These are phyloP conservation scores for Malthinus seriepunctatus DNA, from an alignment of 2,888 invertebrate species.

Conservation along the genomic window DNA sequence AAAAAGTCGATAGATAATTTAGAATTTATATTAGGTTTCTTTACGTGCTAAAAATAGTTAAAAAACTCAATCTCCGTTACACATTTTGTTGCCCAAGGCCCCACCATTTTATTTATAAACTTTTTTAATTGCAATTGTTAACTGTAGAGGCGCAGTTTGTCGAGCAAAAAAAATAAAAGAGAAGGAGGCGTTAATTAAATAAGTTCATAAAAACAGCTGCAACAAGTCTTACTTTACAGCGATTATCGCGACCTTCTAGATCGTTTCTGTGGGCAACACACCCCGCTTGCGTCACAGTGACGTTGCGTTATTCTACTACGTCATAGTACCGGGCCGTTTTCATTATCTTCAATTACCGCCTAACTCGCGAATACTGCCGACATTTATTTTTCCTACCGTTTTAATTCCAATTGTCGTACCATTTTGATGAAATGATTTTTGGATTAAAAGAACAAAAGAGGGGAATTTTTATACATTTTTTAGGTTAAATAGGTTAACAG, in stretches of 20 bases:
- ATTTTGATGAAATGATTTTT: too few species aligned
- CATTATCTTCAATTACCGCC: constrained; percentile 23
- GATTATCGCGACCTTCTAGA: constrained; percentile 35
- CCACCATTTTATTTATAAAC: neutral
- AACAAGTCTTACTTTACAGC: constrained; percentile 25
- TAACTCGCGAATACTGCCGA: constrained; percentile 4
- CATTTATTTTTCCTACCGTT: constrained; percentile 8
- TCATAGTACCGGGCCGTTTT: constrained; percentile 20
- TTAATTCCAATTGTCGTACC: too few species aligned
- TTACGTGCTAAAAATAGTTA: too few species aligned
- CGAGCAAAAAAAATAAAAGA: too few species aligned
- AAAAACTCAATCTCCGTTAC: too few species aligned
- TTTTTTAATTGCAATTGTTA: neutral
- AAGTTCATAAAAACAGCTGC: constrained; percentile 25
- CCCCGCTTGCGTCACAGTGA: constrained; percentile 37
- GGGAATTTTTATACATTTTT: too few species aligned
- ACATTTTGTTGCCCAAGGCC: neutral
- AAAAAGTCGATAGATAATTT: too few species aligned
- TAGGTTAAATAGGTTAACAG: too few species aligned
- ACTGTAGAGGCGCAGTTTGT: neutral
- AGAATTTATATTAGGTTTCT: too few species aligned
- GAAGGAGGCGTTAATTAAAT: constrained; percentile 2
- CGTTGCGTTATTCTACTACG: constrained; percentile 24
- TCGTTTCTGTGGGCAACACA: constrained; percentile 37
- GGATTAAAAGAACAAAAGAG: too few species aligned